A percentile compares a stretch with the other conserved stretches of the same genome.
These are phyloP conservation scores for Troides oblongomaculatus DNA, from an alignment of 2,888 invertebrate genomes.

Conservation along the genomic window DNA sequence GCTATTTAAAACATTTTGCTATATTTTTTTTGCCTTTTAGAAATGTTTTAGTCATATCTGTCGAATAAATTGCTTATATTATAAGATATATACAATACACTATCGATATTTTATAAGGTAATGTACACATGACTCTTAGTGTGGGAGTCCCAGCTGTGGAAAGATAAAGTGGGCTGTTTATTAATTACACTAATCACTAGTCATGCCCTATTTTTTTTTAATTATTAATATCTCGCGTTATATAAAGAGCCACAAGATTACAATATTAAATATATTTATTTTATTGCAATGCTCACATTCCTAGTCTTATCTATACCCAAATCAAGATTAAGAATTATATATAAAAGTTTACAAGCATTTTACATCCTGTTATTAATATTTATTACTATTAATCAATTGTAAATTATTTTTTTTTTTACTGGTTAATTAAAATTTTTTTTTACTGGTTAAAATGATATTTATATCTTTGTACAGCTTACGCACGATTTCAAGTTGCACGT, in stretches of 20 bases:
- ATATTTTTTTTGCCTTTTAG: background rate
- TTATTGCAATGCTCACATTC: slow-evolving; percentile 47
- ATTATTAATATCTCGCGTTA: slow-evolving; percentile 14
- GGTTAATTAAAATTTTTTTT: too few relatives aligned
- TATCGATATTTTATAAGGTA: too few relatives aligned
- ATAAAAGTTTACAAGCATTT: background rate
- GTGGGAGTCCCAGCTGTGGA: too few relatives aligned
- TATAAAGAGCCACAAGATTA: slow-evolving; percentile 2
- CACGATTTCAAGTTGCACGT: too few relatives aligned
- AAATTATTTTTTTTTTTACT: too few relatives aligned
- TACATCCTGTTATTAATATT: slow-evolving; percentile 8
- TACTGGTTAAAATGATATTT: too few relatives aligned
- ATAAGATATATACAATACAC: too few relatives aligned
- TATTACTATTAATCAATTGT: background rate
- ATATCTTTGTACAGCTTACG: too few relatives aligned
- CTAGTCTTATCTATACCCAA: slow-evolving; percentile 41
- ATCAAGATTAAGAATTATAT: slow-evolving; percentile 1
- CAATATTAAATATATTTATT: slow-evolving; percentile 8
- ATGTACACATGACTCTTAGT: too few relatives aligned
- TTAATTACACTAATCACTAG: slow-evolving; percentile 15
- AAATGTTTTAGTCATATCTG: background rate
- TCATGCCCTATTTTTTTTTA: slow-evolving; percentile 18
- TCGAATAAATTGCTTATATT: background rate
- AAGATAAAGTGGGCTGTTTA: too few relatives aligned
- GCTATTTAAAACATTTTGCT: slow-evolving; percentile 6